These are phyloP conservation scores for Sinonovacula constricta DNA, from an alignment of 1,140 invertebrate genomes.

Conservation along the genomic window DNA sequence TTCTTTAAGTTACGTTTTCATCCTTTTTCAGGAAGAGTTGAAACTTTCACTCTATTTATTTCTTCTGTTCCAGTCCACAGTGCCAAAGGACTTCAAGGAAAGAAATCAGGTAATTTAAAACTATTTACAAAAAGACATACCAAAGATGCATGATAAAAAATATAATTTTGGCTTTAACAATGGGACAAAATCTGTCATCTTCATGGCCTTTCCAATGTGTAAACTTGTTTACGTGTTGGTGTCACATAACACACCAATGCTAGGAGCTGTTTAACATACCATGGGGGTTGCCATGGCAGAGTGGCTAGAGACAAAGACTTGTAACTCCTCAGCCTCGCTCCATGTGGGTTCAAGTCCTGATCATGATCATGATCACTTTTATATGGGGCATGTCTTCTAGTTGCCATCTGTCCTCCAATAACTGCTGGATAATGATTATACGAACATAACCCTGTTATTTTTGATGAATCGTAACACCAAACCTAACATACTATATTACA, in stretches of 20 bases:
- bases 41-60: neutral
- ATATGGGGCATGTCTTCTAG: too few species aligned
- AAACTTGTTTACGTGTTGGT: neutral
- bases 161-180: neutral
- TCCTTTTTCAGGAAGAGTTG: too few species aligned
- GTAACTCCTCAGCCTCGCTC: too few species aligned
- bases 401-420: neutral
- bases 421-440: neutral
- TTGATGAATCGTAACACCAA: neutral
- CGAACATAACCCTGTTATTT: neutral
- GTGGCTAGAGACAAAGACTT: too few species aligned
- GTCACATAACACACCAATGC: neutral
- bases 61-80: slow-evolving; percentile 64
- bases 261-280: neutral
- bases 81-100: slow-evolving; percentile 66
- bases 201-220: neutral
- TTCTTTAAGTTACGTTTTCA: too few species aligned
- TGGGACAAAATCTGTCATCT: neutral
- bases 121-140: neutral
- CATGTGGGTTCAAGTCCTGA: too few species aligned
- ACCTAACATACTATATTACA: neutral
- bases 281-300: too few species aligned
- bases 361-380: too few species aligned
- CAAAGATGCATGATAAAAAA: neutral
- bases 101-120: slow-evolving; percentile 61